phyloP scores from a whole-genome alignment of 2,113 vertebrate genomes.

The Mobula birostris region DNA sequence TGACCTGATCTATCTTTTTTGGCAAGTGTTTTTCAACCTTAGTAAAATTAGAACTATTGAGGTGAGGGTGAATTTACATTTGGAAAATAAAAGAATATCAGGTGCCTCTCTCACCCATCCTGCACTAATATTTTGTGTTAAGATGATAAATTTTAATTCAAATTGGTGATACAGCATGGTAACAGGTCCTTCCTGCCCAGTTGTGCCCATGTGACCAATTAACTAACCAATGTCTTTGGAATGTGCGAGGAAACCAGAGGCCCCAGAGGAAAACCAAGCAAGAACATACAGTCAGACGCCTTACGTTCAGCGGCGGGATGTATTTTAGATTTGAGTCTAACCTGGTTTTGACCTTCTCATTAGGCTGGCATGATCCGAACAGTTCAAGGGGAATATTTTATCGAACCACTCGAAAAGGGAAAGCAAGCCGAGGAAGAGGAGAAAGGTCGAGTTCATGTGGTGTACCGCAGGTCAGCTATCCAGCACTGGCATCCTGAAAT shows the following conservation, averaged over 20 bases:
- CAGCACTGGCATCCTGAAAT: slow-evolving; percentile 47
- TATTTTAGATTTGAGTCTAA: neutral
- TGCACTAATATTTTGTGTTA: neutral
- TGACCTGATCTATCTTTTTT: neutral
- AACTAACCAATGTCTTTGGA: too few species aligned
- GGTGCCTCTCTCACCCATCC: neutral
- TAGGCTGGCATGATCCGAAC: slow-evolving; percentile 96
- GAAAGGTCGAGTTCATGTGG: slow-evolving; percentile 79
- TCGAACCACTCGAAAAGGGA: slow-evolving; percentile 88
- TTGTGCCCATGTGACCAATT: too few species aligned
- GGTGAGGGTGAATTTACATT: neutral
- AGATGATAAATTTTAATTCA: too few species aligned
- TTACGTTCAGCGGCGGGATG: too few species aligned
- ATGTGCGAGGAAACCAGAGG: too few species aligned
- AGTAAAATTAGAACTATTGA: neutral
- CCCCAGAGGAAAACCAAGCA: too few species aligned
- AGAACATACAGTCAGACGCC: too few species aligned
- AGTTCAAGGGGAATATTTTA: slow-evolving; percentile 87
- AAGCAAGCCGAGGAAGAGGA: slow-evolving; percentile 78
- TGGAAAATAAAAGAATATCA: neutral
- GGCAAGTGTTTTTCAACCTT: neutral
- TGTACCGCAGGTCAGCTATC: slow-evolving; percentile 81
- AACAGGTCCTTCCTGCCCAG: too few species aligned
- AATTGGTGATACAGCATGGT: too few species aligned
- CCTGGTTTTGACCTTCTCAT: slow-evolving; percentile 41